Conservation (phyloP, 92 coral and sea anemone genomes). For the Porites cylindrica region DNA sequence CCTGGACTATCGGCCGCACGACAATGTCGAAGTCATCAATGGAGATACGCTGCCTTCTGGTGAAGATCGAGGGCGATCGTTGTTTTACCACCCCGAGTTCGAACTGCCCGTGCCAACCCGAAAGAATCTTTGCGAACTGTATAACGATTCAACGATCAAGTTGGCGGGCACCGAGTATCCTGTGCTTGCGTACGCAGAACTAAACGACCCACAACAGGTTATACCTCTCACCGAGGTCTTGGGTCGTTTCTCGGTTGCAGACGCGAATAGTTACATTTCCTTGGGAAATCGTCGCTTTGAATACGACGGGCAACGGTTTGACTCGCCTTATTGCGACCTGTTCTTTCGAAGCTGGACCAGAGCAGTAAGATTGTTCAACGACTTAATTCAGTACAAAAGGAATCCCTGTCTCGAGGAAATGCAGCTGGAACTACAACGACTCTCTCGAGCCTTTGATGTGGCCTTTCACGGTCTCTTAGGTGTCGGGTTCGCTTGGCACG, state of each 20-base stretch:
- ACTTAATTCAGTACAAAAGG: neutral
- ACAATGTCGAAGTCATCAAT: neutral
- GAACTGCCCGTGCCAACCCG: neutral
- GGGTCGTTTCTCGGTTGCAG: neutral
- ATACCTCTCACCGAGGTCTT: neutral
- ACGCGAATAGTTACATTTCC: neutral
- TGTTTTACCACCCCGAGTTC: neutral
- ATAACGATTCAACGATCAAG: neutral
- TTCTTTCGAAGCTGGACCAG: constrained; percentile 2
- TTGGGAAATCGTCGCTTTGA: neutral
- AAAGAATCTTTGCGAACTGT: neutral
- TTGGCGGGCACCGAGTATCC: neutral
- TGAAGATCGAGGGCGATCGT: too few relatives aligned
- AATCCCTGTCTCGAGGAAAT: neutral
- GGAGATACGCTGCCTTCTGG: constrained; percentile 12
- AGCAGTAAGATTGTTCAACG: neutral
- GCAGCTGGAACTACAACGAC: neutral
- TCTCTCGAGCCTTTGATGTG: neutral
- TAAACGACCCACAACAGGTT: neutral
- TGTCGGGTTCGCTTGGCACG: neutral
- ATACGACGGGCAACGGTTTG: neutral
- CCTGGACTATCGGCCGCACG: constrained; percentile 1
- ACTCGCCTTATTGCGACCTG: neutral
- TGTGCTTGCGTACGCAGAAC: constrained; percentile 11
- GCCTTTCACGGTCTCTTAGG: neutral